These are phyloP conservation scores for Theristus sp. DNA, from an alignment of 2,888 invertebrate genomes.

Conservation along the genomic window DNA sequence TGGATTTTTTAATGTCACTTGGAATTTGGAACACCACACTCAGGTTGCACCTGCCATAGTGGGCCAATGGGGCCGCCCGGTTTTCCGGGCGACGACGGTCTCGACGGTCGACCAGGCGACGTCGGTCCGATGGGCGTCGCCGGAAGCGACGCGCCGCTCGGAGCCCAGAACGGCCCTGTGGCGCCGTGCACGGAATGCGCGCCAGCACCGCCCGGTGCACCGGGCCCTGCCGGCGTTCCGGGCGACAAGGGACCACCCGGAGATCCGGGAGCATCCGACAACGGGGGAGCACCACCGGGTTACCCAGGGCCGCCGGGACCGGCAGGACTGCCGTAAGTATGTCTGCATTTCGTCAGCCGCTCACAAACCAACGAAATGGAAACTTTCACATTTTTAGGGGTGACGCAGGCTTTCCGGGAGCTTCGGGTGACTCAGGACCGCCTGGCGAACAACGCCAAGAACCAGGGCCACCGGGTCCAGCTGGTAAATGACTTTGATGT, in stretches of 20 bases:
- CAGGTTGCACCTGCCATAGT: slow-evolving; percentile 3
- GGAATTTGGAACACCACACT: no score
- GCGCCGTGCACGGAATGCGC: not conserved
- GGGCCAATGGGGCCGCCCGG: slow-evolving; percentile 1
- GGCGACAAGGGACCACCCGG: not conserved
- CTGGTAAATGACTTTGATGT: not conserved
- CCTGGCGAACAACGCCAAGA: not conserved
- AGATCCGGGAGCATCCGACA: not conserved
- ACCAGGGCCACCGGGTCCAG: not conserved
- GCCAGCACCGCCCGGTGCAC: not conserved
- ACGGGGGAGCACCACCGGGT: not conserved
- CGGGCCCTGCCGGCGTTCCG: not conserved
- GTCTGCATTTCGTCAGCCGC: not conserved
- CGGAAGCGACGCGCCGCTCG: not conserved
- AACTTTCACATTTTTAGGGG: slow-evolving; percentile 12
- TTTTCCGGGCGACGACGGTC: not conserved
- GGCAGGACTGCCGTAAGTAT: not conserved
- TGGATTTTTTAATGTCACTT: no score
- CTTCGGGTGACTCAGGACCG: not conserved
- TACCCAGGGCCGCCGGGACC: not conserved
- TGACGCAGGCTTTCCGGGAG: slow-evolving; percentile 12
- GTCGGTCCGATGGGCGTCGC: not conserved
- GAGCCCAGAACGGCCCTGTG: not conserved
- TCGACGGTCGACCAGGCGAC: not conserved
- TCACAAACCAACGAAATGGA: not conserved